Conservation (phyloP, 2,113 vertebrate genomes). For the Perca flavescens region DNA sequence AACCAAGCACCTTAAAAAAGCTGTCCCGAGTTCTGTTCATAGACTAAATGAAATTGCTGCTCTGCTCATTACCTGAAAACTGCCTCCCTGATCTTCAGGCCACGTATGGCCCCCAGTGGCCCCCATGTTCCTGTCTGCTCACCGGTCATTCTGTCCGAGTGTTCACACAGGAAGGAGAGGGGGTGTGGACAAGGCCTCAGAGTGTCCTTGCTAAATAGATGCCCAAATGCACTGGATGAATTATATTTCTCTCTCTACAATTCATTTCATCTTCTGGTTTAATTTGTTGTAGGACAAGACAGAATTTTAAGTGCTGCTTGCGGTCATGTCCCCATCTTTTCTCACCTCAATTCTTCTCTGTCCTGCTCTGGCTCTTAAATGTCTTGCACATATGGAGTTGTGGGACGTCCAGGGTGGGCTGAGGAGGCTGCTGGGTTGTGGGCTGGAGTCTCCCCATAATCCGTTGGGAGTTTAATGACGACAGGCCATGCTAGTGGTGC, state of each 20-base stretch:
- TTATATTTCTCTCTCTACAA: conserved; percentile 14
- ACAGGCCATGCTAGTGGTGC: conserved; percentile 63
- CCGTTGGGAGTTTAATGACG: conserved; percentile 81
- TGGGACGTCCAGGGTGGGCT: conserved; percentile 68
- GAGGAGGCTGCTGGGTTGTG: conserved; percentile 64
- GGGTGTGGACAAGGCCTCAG: conserved; percentile 41
- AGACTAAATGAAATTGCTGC: background rate
- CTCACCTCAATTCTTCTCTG: background rate
- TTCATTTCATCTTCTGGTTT: conserved; percentile 9
- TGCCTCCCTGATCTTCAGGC: conserved; percentile 78
- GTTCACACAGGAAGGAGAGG: conserved; percentile 34
- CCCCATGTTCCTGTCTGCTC: conserved; percentile 57
- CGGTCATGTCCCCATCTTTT: conserved; percentile 6
- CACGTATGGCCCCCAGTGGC: conserved; percentile 52
- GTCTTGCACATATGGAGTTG: conserved; percentile 42
- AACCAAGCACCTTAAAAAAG: conserved; percentile 11
- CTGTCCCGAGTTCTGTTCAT: background rate
- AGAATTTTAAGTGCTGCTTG: background rate
- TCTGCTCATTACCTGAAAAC: conserved; percentile 79
- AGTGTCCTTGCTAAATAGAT: conserved; percentile 44
- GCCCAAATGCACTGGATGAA: conserved; percentile 3
- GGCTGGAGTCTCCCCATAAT: conserved; percentile 82
- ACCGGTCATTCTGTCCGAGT: conserved; percentile 76
- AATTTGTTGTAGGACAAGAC: conserved; percentile 5
- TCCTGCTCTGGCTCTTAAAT: conserved; percentile 29